Evolutionary conservation across 1,140 invertebrate genomes (phyloP).

Genomic region (Belonocnema kinseyi): DNA sequence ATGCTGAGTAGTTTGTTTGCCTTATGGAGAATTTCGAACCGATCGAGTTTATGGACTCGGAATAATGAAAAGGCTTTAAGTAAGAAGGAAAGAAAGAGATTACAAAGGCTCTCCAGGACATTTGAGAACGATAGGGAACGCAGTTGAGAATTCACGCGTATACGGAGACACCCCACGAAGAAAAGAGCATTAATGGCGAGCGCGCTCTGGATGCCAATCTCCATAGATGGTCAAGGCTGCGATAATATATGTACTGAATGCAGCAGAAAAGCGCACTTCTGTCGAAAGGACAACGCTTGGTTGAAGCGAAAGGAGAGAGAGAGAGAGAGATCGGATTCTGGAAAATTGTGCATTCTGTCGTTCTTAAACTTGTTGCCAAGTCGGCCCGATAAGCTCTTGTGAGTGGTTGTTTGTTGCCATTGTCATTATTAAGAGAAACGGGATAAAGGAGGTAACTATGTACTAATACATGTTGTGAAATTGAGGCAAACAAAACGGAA

Average conservation of each 20-base stretch:
- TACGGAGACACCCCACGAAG: constrained; percentile 31
- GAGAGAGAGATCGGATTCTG: constrained; percentile 12
- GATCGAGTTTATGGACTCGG: background rate
- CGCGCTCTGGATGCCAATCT: constrained; percentile 38
- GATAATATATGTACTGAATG: constrained; percentile 11
- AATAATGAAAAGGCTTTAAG: constrained; percentile 41
- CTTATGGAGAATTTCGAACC: no score
- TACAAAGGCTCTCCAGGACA: background rate
- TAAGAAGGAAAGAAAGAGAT: background rate
- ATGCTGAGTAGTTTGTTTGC: no score
- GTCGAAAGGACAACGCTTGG: constrained; percentile 18
- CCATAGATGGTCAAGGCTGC: constrained; percentile 38
- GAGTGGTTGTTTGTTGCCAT: background rate
- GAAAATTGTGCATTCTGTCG: constrained; percentile 27
- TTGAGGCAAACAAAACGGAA: constrained; percentile 26
- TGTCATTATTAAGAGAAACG: constrained; percentile 31
- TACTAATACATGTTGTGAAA: constrained; percentile 5
- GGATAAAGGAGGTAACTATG: background rate
- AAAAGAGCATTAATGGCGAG: constrained; percentile 8
- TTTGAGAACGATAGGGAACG: background rate
- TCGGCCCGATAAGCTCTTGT: constrained; percentile 14
- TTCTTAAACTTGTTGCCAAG: constrained; percentile 12
- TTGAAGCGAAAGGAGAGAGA: no score
- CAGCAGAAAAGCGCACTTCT: constrained; percentile 35
- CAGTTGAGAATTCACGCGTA: constrained; percentile 29